A percentile compares a stretch with the other conserved stretches of the same genome.
Evolutionary conservation across 2,113 vertebrate genomes (phyloP).

Genomic region (Enhydra lutris): DNA sequence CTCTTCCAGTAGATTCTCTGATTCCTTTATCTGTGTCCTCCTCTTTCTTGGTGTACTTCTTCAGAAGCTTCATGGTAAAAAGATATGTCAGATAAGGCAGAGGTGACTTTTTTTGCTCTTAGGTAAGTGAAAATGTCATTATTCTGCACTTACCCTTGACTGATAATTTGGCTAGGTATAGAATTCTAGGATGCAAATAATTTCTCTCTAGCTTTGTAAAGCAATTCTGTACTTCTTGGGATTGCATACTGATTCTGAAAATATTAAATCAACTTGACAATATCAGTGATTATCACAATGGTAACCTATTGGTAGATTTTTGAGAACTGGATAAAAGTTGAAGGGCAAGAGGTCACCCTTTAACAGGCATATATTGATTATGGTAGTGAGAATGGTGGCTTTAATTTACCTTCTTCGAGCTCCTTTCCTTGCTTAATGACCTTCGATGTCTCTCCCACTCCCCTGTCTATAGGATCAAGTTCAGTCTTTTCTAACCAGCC

Average conservation of each 20-base stretch:
- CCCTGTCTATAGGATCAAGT: background rate
- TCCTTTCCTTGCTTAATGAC: background rate
- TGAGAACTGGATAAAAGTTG: background rate
- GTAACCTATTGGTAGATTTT: background rate
- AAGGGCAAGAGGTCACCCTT: background rate
- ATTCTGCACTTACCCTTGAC: background rate
- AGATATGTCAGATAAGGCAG: background rate
- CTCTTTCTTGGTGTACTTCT: background rate
- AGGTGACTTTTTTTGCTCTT: background rate
- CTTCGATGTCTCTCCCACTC: background rate
- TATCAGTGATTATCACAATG: background rate
- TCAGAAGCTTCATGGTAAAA: background rate
- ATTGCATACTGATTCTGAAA: background rate
- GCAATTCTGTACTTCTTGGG: background rate
- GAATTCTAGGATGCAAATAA: slow-evolving; percentile 19
- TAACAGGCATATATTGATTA: background rate
- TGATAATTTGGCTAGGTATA: slow-evolving; percentile 41
- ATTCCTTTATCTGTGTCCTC: background rate
- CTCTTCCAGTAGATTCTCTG: background rate
- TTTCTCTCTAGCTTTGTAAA: slow-evolving; percentile 22
- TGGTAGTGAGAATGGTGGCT: background rate
- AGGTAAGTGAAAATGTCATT: slow-evolving; percentile 1
- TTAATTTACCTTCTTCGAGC: background rate
- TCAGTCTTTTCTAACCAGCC: background rate
- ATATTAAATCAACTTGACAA: background rate